A percentile compares a stretch with the other conserved stretches of the same genome.
Evolutionary conservation across 2,113 vertebrate genomes (phyloP).

Genomic region (Engraulis encrasicolus): DNA sequence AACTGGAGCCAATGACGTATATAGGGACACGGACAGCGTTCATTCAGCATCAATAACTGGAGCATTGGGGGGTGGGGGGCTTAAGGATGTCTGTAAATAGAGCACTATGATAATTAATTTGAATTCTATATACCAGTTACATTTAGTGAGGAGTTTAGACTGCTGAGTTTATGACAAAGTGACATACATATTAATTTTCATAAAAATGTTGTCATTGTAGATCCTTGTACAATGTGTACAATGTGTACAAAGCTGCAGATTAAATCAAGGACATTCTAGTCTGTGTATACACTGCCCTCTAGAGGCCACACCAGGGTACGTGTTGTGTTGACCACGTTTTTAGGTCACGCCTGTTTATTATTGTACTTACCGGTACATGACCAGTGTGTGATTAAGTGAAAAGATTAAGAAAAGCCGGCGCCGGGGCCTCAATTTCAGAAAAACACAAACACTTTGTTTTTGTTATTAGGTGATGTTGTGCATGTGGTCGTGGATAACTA

Average conservation of each 20-base stretch:
- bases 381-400: not conserved
- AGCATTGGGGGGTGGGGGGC: too few relatives aligned
- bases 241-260: not conserved
- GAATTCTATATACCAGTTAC: too few relatives aligned
- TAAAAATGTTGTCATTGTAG: not conserved
- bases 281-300: slow-evolving; percentile 30
- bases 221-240: not conserved
- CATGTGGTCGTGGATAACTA: not conserved
- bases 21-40: too few relatives aligned
- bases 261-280: not conserved
- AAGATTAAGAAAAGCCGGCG: not conserved
- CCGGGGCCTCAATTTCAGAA: not conserved
- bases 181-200: too few relatives aligned
- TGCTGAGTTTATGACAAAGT: not conserved
- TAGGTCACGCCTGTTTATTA: not conserved
- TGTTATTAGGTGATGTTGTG: not conserved
- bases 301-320: not conserved
- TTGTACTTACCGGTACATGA: not conserved
- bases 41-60: too few relatives aligned
- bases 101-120: too few relatives aligned
- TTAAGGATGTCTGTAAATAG: too few relatives aligned
- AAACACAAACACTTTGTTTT: not conserved
- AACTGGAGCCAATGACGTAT: too few relatives aligned
- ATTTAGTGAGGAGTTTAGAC: not conserved
- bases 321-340: not conserved